A percentile compares a stretch with the other conserved stretches of the same genome.
Conservation (phyloP, 64 coral and sea anemone genomes). For the Dendrophyllia cribrosa region DNA sequence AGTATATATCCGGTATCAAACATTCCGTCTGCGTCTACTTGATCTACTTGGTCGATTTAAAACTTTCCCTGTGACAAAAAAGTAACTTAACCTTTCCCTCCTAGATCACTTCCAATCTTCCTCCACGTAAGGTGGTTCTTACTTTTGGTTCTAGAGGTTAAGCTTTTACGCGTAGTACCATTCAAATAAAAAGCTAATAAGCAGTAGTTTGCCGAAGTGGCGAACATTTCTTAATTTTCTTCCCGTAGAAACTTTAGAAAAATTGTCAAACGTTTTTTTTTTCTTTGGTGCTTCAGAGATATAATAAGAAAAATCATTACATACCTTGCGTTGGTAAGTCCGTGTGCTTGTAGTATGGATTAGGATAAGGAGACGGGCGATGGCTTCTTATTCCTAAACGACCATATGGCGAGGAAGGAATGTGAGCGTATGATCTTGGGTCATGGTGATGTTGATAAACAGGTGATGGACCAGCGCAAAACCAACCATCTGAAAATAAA, state of each 20-base stretch:
- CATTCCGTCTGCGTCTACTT: neutral
- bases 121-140: too few relatives aligned
- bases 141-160: too few relatives aligned
- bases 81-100: too few relatives aligned
- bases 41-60: too few relatives aligned
- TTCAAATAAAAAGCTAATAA: too few relatives aligned
- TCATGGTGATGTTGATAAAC: conserved; percentile 86
- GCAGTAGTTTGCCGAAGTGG: neutral
- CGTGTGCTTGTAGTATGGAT: conserved; percentile 85
- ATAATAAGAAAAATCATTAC: neutral
- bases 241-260: neutral
- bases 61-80: too few relatives aligned
- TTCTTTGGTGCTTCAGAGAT: neutral
- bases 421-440: conserved; percentile 68
- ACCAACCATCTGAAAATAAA: conserved; percentile 84
- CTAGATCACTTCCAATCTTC: too few relatives aligned
- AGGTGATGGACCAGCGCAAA: conserved; percentile 68
- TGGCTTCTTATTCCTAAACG: conserved; percentile 82
- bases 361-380: conserved; percentile 83
- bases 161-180: too few relatives aligned
- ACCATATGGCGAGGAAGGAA: conserved; percentile 81
- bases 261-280: neutral
- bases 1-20: neutral
- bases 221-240: neutral
- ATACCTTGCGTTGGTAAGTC: conserved; percentile 79